Evolutionary conservation across 1,140 invertebrate genomes (phyloP), one percentile per base, ranked within the genome.

Genomic region (Probaryconus sp.): DNA sequence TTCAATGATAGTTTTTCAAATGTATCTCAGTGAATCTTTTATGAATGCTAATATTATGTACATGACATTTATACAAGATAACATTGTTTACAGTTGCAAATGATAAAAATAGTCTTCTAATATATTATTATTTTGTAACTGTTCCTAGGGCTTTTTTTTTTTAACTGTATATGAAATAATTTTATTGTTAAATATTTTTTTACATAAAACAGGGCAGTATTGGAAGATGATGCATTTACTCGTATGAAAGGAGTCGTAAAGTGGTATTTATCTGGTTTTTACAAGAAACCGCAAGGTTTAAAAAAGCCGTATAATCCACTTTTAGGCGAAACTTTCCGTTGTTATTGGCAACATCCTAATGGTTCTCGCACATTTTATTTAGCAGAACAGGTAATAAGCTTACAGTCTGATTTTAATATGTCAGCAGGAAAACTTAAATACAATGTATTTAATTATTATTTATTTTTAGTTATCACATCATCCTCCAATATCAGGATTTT

Each of bases 231-330:
- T 85, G 95, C 96, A 2, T 97, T 95, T 79, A 93, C 92, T 20
- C 90, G 97, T 73, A 97, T 98, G 93, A 97, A 97, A 82, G 89
- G 89, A 2, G 92, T 98, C 5, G 92, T 96, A 0, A 91, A 93
- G 78, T 98, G 96, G 96, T 98, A 98, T 85, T 89, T 98, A 14
- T 90, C 93, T 81, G 96, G 92, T 83, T 90, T 98, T 90, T 93
- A 97, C 89, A 91, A 97, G 89, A 93, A 98, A 90, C 92, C 96
- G 81, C 89, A 97, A 90, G 92, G 96, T 81, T 88, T 97, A n/a
- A 98, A 98, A 86, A 98, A 98, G 83, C 97, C 97, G 0, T 98
- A 98, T 82, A 98, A 98, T 90, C 96, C 96, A 1, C 94, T 98
- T 35, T 88, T 98, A 24, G 97, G 96, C 0, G 96, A 98, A 89